A percentile compares a stretch with the other conserved stretches of the same genome.
These are phyloP conservation scores for Cataglyphis livida DNA, from an alignment of 2,888 invertebrate genomes.

Conservation along the genomic window DNA sequence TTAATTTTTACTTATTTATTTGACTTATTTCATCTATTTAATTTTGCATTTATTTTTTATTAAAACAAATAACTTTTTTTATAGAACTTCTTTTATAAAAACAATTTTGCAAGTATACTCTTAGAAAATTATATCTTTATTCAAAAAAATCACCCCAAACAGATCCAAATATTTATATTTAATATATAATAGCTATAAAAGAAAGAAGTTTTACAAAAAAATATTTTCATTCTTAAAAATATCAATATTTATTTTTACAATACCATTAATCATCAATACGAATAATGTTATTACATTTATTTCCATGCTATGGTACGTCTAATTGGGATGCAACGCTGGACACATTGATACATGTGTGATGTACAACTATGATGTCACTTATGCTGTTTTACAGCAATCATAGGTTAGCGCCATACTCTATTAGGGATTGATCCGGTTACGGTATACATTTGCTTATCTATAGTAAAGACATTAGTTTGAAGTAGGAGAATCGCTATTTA, in stretches of 20 bases:
- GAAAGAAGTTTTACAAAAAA: slow-evolving; percentile 20
- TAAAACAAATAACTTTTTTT: slow-evolving; percentile 8
- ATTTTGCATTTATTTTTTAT: slow-evolving; percentile 28
- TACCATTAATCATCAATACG: slow-evolving; percentile 64
- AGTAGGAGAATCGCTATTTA: slow-evolving; percentile 66
- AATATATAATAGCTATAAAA: neutral
- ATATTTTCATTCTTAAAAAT: slow-evolving; percentile 73
- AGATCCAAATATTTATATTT: neutral
- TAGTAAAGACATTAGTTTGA: slow-evolving; percentile 64
- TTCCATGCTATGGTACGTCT: slow-evolving; percentile 85
- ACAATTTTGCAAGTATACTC: slow-evolving; percentile 19
- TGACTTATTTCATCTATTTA: neutral
- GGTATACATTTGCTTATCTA: slow-evolving; percentile 74
- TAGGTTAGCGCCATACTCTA: slow-evolving; percentile 85
- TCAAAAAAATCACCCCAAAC: neutral
- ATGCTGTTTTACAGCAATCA: slow-evolving; percentile 83
- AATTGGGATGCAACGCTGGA: slow-evolving; percentile 84
- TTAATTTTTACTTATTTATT: slow-evolving; percentile 1
- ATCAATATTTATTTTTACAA: slow-evolving; percentile 65
- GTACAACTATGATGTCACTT: slow-evolving; percentile 83
- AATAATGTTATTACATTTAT: slow-evolving; percentile 83
- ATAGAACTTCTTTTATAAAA: slow-evolving; percentile 13
- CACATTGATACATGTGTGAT: slow-evolving; percentile 83
- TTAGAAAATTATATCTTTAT: slow-evolving; percentile 21
- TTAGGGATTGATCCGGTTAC: slow-evolving; percentile 81